phyloP scores from a whole-genome alignment of 2,888 invertebrate species.

The Hanleya hanleyi region DNA sequence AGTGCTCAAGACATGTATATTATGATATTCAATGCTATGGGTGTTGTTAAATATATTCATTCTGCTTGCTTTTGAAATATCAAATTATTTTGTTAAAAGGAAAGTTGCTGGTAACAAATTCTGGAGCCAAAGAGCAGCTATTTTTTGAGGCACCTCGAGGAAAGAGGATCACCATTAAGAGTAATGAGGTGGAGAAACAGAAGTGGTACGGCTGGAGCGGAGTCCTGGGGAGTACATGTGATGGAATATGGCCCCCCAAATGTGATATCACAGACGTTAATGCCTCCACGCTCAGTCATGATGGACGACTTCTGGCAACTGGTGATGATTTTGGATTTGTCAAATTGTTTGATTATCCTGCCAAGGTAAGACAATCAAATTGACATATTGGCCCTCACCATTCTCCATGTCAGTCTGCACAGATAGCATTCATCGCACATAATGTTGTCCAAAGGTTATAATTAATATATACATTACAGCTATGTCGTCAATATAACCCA shows the following conservation, averaged over 20 bases:
- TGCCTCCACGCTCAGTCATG: slow-evolving; percentile 66
- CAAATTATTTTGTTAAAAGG: no score
- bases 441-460: no score
- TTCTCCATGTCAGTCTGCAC: background rate
- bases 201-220: slow-evolving; percentile 73
- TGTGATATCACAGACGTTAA: slow-evolving; percentile 75
- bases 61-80: no score
- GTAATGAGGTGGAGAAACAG: slow-evolving; percentile 68
- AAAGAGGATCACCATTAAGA: slow-evolving; percentile 67
- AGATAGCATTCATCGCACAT: no score
- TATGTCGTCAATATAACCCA: no score
- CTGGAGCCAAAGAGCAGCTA: slow-evolving; percentile 73
- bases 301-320: slow-evolving; percentile 70
- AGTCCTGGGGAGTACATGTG: slow-evolving; percentile 71
- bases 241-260: slow-evolving; percentile 74
- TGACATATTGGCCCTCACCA: no score
- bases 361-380: slow-evolving; percentile 61
- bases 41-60: no score
- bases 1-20: no score
- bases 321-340: slow-evolving; percentile 75
- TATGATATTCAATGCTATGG: no score
- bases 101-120: slow-evolving; percentile 71
- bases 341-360: slow-evolving; percentile 74
- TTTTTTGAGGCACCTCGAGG: slow-evolving; percentile 75
- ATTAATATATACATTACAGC: no score